Conservation (phyloP, 1,140 invertebrate genomes). For the Episyrphus balteatus region DNA sequence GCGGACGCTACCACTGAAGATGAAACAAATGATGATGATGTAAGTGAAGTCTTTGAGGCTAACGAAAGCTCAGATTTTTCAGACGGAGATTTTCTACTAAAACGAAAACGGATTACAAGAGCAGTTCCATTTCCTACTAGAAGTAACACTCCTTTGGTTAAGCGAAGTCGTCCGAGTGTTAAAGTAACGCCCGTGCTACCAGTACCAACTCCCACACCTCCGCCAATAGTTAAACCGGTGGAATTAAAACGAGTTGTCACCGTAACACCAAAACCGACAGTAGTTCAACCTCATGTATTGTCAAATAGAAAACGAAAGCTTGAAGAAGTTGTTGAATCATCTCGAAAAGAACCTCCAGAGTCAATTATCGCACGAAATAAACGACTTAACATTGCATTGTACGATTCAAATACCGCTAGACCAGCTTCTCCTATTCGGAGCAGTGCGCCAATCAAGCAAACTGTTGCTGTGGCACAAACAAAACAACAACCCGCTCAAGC, state of each 20-base stretch:
- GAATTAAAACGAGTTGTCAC: neutral
- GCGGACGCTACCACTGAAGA: constrained; percentile 10
- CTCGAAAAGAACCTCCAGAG: neutral
- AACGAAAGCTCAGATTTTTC: constrained; percentile 12
- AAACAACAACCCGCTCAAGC: neutral
- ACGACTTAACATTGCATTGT: neutral
- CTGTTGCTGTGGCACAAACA: no score
- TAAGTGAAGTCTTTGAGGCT: constrained; percentile 15
- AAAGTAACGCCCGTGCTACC: neutral
- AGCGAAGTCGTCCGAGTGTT: neutral
- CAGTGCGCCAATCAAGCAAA: no score
- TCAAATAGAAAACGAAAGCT: constrained; percentile 3
- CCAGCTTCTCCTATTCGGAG: neutral
- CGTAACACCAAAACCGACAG: neutral
- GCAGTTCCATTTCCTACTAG: constrained; percentile 7
- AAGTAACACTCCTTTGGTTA: neutral
- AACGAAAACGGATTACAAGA: constrained; percentile 10
- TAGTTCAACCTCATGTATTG: constrained; percentile 7
- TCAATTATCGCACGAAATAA: neutral
- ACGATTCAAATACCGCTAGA: neutral
- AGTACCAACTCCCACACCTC: neutral
- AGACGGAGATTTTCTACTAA: constrained; percentile 9
- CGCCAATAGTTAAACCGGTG: neutral
- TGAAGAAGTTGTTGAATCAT: neutral
- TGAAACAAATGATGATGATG: constrained; percentile 18